Base-by-base conservation (phyloP, 2,888 invertebrate species). In the Drosophila kuntzei region DNA sequence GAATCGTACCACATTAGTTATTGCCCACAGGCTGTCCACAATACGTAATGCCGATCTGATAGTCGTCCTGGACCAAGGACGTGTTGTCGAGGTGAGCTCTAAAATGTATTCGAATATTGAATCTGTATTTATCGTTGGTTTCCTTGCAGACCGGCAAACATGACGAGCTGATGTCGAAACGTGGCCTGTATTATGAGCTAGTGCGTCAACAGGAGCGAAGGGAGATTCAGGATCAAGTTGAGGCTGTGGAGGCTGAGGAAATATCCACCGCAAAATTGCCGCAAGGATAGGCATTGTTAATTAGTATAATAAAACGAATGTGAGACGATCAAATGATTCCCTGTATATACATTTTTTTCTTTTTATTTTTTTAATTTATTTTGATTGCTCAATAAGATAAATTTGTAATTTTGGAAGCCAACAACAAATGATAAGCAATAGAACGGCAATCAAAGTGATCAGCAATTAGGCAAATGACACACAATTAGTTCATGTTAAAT, bases 11-110 rank as follows among this genome's bases (percentile, higher is more conserved):
- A 98, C 98, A 0, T 92, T 99, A n/a, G 96, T 99, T 1, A 98
- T 99, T 79, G 99, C 99, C 3, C 99, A 99, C 91, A 93, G 99
- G 25, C 93, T 99, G 60, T 98, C 98, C 34, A 99, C 99, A 0
- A 95, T 99, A 62, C 95, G 95, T 90, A 96, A 97, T 91, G 98
- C 98, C 0, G 97, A 99, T 91, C 89, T 97, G 12, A 99, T 99
- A 78, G 97, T 98, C 25, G 98, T 99, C 3, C 93, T 99, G 47
- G 95, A 96, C 79, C 95, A 96, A 81, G 98, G 98, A 32, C 93
- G 93, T 64, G 95, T 98, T 77, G 96, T 96, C 2, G 98, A 98
- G 95, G 97, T 97, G 34, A 34, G 34, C n/a, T n/a, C n/a, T n/a
- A n/a, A n/a, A n/a, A n/a, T n/a, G n/a, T n/a, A n/a, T n/a, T n/a